Percentiles rank a stretch among this genome's conserved stretches.
phyloP scores from a whole-genome alignment of 2,113 vertebrate genomes.

The Bubo bubo region DNA sequence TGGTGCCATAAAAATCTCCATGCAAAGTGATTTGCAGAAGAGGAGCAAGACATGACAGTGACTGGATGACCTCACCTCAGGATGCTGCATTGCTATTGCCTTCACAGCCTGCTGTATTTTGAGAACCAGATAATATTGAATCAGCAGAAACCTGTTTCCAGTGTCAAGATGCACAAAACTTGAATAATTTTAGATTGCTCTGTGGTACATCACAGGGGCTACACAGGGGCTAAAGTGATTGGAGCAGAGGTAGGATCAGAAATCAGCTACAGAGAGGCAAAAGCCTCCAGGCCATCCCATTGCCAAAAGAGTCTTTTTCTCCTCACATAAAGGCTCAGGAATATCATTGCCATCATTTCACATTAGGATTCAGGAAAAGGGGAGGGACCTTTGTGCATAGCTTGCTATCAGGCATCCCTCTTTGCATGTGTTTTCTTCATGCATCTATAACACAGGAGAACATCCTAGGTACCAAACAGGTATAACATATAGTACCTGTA shows the following conservation, averaged over 20 bases:
- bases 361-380: background rate
- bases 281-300: background rate
- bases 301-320: background rate
- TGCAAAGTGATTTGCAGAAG: background rate
- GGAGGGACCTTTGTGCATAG: rapidly evolving
- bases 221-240: background rate
- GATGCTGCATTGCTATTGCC: background rate
- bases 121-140: background rate
- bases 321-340: background rate
- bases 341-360: background rate
- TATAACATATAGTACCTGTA: rapidly evolving
- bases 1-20: background rate
- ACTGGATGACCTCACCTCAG: background rate
- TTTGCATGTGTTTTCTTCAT: background rate
- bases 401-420: background rate
- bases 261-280: background rate
- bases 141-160: background rate
- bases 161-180: background rate
- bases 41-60: background rate
- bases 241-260: background rate
- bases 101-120: background rate
- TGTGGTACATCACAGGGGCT: background rate
- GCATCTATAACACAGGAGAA: background rate
- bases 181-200: background rate
- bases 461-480: background rate